A percentile compares a stretch with the other conserved stretches of the same genome.
These are phyloP conservation scores for Aphidius gifuensis DNA, from an alignment of 1,140 invertebrate genomes.

Conservation along the genomic window DNA sequence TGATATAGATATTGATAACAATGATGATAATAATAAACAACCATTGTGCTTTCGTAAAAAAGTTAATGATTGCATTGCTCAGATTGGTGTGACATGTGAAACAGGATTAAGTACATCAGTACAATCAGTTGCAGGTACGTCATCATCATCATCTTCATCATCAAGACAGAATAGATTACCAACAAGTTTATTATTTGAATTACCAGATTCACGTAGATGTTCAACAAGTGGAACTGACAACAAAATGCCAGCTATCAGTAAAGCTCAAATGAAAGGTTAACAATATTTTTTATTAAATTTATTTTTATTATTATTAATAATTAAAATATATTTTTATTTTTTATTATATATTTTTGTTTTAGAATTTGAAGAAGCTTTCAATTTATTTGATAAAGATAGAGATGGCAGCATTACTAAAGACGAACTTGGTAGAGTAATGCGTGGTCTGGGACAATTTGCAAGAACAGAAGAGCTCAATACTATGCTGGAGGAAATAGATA, in stretches of 20 bases:
- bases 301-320: background rate
- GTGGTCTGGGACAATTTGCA: slow-evolving; percentile 80
- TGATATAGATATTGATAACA: slow-evolving; percentile 9
- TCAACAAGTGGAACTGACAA: slow-evolving; percentile 48
- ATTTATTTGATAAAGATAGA: slow-evolving; percentile 85
- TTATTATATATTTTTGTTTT: slow-evolving; percentile 4
- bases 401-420: slow-evolving; percentile 86
- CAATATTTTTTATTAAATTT: slow-evolving; percentile 32
- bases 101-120: slow-evolving; percentile 21
- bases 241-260: slow-evolving; percentile 63
- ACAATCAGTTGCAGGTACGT: slow-evolving; percentile 18
- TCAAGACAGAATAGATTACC: slow-evolving; percentile 20
- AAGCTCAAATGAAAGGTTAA: slow-evolving; percentile 71
- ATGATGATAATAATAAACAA: slow-evolving; percentile 1
- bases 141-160: slow-evolving; percentile 10
- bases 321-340: background rate
- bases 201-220: slow-evolving; percentile 40
- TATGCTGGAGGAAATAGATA: slow-evolving; percentile 88
- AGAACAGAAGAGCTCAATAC: slow-evolving; percentile 77
- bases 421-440: slow-evolving; percentile 79
- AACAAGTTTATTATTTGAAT: slow-evolving; percentile 38
- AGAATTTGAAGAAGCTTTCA: slow-evolving; percentile 85
- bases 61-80: slow-evolving; percentile 9
- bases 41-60: slow-evolving; percentile 2
- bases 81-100: slow-evolving; percentile 6